Evolutionary conservation across 2,888 invertebrate genomes (phyloP), one percentile per base, ranked within the genome.

Genomic region (Bembecia ichneumoniformis): DNA sequence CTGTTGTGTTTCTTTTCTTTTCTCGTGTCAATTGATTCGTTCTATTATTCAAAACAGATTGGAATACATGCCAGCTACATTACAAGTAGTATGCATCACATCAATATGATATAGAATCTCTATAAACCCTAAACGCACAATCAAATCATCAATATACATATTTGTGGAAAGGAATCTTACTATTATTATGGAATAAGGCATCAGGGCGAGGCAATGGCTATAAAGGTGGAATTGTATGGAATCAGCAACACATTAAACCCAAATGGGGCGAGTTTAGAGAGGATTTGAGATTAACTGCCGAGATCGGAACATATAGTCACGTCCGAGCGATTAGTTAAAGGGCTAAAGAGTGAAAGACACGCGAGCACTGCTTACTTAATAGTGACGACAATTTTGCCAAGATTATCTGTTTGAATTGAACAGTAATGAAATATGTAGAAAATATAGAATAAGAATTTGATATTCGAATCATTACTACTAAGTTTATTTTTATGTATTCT

Each of bases 291-390:
- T 80, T 68, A 69, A 68, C 59, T 65, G 59, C 59, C 61, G 63
- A 71, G 78, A 82, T 81, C 66, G 56, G 60, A 68, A 66, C 71
- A 74, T 72, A 59, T 54, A 77, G 80, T 82, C 84, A 84, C 83
- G 86, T 81, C 65, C 65, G 55, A 57, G 68, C 82, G 79, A 82
- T 84, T 77, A 82, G 71, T 36, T 17, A 61, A 63, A 65, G 68
- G 64, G 67, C 63, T 77, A 76, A 80, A 71, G 66, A 73, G 73
- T 71, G 55, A 58, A 58, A 71, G 68, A 79, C 79, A 82, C 74
- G 79, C 77, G 54, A 77, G 60, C 40, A 40, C 40, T 14, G 40
- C 14, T 13, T 14, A 40, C 13, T 40, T 40, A n/a, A 40, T 40
- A 40, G 40, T 14, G 14, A 40, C 40, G 40, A 40, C 40, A 40